These are phyloP conservation scores for Andrena cerasifolii DNA, from an alignment of 1,140 invertebrate genomes.

Conservation along the genomic window DNA sequence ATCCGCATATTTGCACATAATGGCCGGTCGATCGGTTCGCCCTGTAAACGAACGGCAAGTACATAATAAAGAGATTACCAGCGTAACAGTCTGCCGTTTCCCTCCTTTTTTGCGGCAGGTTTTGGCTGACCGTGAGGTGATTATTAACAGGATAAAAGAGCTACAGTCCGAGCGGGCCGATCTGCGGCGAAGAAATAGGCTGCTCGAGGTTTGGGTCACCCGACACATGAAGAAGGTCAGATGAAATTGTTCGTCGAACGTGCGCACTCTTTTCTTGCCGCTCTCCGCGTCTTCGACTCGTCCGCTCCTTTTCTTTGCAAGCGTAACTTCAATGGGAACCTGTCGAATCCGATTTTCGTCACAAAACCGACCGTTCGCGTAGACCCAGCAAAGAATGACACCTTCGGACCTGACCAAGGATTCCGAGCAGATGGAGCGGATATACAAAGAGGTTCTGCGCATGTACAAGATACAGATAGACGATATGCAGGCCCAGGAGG, in stretches of 20 bases:
- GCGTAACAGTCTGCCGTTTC: constrained; percentile 7
- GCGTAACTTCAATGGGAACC: not conserved
- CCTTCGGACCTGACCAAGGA: constrained; percentile 29
- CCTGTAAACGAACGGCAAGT: constrained; percentile 42
- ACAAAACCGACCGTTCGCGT: constrained; percentile 4
- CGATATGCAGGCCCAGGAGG: constrained; percentile 28
- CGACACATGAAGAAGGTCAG: constrained; percentile 65
- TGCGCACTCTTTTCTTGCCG: not conserved
- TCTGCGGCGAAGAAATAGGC: constrained; percentile 55
- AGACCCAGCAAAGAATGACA: constrained; percentile 60
- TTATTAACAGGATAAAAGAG: constrained; percentile 54
- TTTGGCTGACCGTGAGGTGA: constrained; percentile 46
- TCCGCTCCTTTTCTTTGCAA: not conserved
- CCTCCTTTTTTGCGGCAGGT: constrained; percentile 36
- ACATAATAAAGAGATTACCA: constrained; percentile 51
- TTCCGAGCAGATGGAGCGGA: constrained; percentile 50
- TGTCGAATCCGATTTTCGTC: not conserved
- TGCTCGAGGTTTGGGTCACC: constrained; percentile 58
- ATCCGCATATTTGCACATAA: constrained; percentile 51
- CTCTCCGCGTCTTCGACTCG: too few relatives aligned
- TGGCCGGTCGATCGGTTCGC: constrained; percentile 33
- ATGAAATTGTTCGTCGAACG: not conserved
- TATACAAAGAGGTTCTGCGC: constrained; percentile 56
- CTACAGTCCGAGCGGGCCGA: constrained; percentile 41
- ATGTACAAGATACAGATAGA: constrained; percentile 61